Evolutionary conservation across 2,797 vertebrate genomes (phyloP).

Genomic region (Sternarchorhynchus goeldii): DNA sequence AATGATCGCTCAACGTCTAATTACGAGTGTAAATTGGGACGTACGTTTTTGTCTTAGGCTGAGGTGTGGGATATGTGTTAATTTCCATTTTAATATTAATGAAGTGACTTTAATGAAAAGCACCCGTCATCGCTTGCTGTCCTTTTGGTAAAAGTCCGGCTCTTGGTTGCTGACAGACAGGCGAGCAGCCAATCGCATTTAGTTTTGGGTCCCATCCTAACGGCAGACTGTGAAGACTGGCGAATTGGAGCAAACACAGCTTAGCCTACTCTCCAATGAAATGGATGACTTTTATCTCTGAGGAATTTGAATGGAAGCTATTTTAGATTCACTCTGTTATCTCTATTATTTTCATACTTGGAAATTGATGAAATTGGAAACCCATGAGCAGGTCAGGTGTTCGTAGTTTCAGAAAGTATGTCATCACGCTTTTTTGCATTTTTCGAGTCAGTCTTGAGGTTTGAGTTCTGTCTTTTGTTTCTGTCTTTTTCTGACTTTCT

Average conservation of each 20-base stretch:
- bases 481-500: constrained; percentile 8
- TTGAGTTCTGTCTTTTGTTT: constrained; percentile 7
- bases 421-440: constrained; percentile 47
- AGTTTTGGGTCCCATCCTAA: constrained; percentile 39
- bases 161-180: constrained; percentile 34
- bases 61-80: constrained; percentile 48
- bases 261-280: constrained; percentile 48
- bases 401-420: constrained; percentile 49
- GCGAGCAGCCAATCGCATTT: constrained; percentile 43
- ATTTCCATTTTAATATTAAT: constrained; percentile 61
- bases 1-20: constrained; percentile 12
- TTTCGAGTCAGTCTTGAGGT: constrained; percentile 27
- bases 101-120: constrained; percentile 54
- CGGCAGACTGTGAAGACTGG: constrained; percentile 9
- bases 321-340: constrained; percentile 56
- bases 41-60: constrained; percentile 37
- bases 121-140: constrained; percentile 50
- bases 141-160: constrained; percentile 47
- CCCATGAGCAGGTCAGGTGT: constrained; percentile 28
- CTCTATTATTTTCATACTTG: constrained; percentile 50
- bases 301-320: constrained; percentile 53
- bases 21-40: constrained; percentile 36
- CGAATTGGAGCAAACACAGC: constrained; percentile 43
- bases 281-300: constrained; percentile 44
- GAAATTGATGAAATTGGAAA: constrained; percentile 53